phyloP scores from a whole-genome alignment of 2,113 vertebrate species.

The Ptilorrhoa leucosticta region DNA sequence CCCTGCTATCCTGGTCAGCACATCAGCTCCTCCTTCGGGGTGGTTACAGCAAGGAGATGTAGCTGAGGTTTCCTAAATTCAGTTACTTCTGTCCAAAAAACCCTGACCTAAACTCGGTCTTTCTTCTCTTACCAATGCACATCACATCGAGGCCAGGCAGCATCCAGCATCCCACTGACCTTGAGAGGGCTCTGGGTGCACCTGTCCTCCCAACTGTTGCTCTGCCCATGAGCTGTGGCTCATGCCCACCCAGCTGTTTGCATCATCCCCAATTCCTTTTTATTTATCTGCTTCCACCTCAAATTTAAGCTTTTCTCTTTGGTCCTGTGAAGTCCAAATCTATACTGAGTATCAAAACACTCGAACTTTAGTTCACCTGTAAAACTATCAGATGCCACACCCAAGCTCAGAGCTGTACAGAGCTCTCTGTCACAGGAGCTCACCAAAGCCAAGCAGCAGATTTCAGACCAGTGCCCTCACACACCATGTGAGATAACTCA shows the following conservation, averaged over 20 bases:
- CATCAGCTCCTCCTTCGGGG: background rate
- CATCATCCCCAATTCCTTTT: background rate
- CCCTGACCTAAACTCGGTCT: background rate
- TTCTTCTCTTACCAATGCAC: background rate
- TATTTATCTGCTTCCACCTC: background rate
- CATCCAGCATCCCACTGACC: background rate
- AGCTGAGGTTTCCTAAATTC: background rate
- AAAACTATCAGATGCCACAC: background rate
- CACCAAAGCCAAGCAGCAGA: background rate
- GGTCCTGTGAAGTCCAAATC: background rate
- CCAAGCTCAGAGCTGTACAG: background rate
- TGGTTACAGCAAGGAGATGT: background rate
- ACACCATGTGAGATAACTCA: background rate
- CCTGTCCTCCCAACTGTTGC: background rate
- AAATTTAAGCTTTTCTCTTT: background rate
- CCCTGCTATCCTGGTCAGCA: background rate
- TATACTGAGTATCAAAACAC: background rate
- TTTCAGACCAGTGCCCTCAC: background rate
- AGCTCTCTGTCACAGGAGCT: background rate
- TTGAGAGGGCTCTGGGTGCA: background rate
- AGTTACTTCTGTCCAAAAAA: background rate
- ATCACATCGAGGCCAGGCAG: background rate
- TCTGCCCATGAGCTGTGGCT: background rate
- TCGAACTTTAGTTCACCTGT: background rate
- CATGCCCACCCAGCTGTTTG: background rate